Evolutionary conservation across 2,113 vertebrate species (phyloP), one percentile per base, ranked within the genome.

Genomic region (Siniperca knerii): DNA sequence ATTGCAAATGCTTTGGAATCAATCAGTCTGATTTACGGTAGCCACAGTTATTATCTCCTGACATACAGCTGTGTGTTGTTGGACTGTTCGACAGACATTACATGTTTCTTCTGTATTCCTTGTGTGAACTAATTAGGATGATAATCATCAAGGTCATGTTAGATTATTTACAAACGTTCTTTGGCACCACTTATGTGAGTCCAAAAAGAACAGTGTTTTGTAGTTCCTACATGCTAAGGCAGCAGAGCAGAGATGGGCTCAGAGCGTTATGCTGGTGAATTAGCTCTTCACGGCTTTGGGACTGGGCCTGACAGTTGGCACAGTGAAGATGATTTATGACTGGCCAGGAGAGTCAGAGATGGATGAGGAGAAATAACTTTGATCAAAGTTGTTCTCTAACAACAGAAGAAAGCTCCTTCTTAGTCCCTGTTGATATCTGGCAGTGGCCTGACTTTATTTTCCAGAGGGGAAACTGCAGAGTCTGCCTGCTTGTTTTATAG

Each of bases 341-440:
- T 86, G 87, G 90, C 87, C 81, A 82, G 82, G 87, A 92, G 91
- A 94, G 93, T 94, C 93, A 92, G 89, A 94, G 93, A 95, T 94
- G 92, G 94, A 95, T 94, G 94, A 94, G 92, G 91, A 89, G 90
- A 86, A 92, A 92, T 86, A 95, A 94, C 90, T 94, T 94, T 94
- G 85, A 94, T 94, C 93, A 93, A 94, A 94, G 91, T 93, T 95
- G 93, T 90, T 87, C 81, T 88, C 90, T 92, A 92, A 92, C 92
- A 88, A 90, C 89, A 89, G 86, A 84, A 62, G 82, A 92, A 90
- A 87, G 77, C 88, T 84, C 75, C 82, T 77, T 81, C 85, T 88
- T 68, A 61, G 87, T 92, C 78, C 75, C 89, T 68, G 84, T 86
- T 90, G 90, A 81, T 89, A 60, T 82, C 79, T 89, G 86, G 83